These are phyloP conservation scores for Anseranas semipalmata DNA, from an alignment of 2,113 vertebrate species.

Conservation along the genomic window DNA sequence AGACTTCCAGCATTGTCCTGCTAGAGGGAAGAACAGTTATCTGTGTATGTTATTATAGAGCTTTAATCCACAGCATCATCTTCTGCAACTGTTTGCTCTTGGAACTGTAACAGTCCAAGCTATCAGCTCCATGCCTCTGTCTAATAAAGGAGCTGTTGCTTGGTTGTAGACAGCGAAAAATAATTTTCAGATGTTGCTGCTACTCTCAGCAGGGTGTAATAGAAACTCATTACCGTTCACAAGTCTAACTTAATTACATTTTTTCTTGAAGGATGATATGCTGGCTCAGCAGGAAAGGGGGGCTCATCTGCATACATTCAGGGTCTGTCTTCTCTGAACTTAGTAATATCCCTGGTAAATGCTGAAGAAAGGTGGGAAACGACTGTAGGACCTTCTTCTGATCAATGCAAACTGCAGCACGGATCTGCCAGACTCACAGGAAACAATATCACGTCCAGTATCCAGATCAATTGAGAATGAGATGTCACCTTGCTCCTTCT, in stretches of 20 bases:
- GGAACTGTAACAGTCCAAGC: neutral
- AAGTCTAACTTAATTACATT: constrained; percentile 72
- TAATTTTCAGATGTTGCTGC: constrained; percentile 55
- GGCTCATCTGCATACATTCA: constrained; percentile 38
- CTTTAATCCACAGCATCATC: neutral
- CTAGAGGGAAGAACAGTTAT: neutral
- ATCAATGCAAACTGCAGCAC: neutral
- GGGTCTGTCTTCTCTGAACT: constrained; percentile 1
- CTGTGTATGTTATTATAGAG: neutral
- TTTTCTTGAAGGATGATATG: constrained; percentile 53
- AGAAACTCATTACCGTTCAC: constrained; percentile 65
- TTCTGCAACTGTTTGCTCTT: neutral
- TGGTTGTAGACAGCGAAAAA: constrained; percentile 19
- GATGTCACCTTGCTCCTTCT: neutral
- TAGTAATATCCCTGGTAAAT: constrained; percentile 32
- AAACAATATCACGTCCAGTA: neutral
- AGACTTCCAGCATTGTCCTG: neutral
- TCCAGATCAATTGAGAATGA: neutral
- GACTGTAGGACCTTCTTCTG: neutral
- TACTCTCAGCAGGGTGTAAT: constrained; percentile 65
- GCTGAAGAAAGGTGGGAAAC: neutral
- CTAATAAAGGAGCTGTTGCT: constrained; percentile 36
- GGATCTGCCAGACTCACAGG: neutral
- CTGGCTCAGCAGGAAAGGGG: constrained; percentile 16
- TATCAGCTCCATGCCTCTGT: neutral